Conservation (phyloP, 2,797 vertebrate genomes). For the Chaenodraco wilsoni region DNA sequence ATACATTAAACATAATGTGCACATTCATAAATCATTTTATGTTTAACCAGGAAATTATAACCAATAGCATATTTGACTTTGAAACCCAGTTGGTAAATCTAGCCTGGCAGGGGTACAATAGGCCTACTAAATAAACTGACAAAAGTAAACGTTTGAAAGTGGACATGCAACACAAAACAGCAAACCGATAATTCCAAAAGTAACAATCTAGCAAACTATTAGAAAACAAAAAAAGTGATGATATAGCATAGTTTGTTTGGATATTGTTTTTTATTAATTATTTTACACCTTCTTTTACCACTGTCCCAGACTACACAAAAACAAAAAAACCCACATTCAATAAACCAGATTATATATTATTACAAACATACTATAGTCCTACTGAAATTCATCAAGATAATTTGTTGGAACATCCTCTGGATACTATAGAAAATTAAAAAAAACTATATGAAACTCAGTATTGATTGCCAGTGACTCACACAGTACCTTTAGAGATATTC, state of each 20-base stretch:
- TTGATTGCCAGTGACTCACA: slow-evolving; percentile 13
- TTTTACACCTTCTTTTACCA: background rate
- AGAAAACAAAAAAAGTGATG: background rate
- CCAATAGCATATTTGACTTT: background rate
- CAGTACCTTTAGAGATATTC: slow-evolving; percentile 18
- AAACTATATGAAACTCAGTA: background rate
- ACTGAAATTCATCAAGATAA: background rate
- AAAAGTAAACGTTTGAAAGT: background rate
- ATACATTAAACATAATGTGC: background rate
- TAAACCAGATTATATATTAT: background rate
- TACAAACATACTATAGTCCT: background rate
- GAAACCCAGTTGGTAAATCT: background rate
- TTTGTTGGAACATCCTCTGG: background rate
- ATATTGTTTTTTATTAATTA: background rate
- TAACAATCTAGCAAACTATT: background rate
- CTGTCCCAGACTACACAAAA: background rate
- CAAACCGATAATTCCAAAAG: background rate
- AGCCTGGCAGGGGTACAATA: background rate
- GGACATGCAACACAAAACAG: background rate
- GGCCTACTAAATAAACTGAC: background rate
- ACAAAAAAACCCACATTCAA: background rate
- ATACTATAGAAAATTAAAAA: background rate
- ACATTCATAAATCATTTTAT: background rate
- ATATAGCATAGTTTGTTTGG: background rate
- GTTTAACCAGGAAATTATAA: background rate